A percentile compares a stretch with the other conserved stretches of the same genome.
phyloP scores from a whole-genome alignment of 1,140 invertebrate species.

The Magallana ariakensis region DNA sequence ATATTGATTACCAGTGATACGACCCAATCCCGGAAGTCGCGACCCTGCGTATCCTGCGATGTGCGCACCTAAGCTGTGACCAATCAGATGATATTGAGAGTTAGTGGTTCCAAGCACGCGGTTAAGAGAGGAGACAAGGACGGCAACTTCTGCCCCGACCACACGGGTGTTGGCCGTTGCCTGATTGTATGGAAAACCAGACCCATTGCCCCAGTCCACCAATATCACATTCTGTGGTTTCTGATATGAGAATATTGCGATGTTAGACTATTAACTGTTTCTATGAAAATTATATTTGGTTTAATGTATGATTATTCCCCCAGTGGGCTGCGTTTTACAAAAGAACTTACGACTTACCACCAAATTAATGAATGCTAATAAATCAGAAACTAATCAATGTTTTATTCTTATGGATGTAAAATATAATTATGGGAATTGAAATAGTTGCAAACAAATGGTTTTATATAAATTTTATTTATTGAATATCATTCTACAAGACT shows the following conservation, averaged over 20 bases:
- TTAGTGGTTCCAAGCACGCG: conserved; percentile 11
- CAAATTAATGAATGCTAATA: too few species aligned
- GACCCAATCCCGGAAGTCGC: conserved; percentile 82
- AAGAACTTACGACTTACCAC: too few species aligned
- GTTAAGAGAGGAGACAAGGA: conserved; percentile 82
- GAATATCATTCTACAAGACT: too few species aligned
- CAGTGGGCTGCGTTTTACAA: too few species aligned
- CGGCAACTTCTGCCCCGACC: conserved; percentile 92
- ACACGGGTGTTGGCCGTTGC: conserved; percentile 94
- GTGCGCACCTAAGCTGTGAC: conserved; percentile 77
- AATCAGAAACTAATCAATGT: too few species aligned
- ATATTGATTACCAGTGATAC: conserved; percentile 83
- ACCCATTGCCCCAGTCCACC: conserved; percentile 96
- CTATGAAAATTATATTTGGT: neutral
- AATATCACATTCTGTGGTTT: conserved; percentile 93
- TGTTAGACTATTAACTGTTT: too few species aligned
- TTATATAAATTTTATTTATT: too few species aligned
- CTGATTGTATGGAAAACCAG: conserved; percentile 89
- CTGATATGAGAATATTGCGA: conserved; percentile 46
- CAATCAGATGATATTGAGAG: conserved; percentile 72
- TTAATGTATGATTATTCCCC: too few species aligned
- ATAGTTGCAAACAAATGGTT: too few species aligned
- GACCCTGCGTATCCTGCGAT: conserved; percentile 75
- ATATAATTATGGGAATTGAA: too few species aligned
- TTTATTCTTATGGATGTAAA: too few species aligned